Conservation (phyloP, 2,888 invertebrate species). For the Ypsolopha sequella region DNA sequence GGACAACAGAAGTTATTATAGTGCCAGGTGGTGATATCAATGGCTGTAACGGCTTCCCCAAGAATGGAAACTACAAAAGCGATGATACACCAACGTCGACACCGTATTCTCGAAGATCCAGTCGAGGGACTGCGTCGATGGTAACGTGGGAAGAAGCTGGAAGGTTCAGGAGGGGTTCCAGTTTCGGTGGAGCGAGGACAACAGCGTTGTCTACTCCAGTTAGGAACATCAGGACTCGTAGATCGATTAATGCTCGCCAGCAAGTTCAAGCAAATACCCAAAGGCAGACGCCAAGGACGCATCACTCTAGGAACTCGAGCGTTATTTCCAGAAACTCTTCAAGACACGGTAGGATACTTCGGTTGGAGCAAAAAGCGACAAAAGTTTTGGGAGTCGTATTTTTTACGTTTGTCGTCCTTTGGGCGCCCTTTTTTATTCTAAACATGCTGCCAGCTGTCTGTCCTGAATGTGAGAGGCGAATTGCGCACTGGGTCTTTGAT, state of each 20-base stretch:
- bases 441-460: conserved; percentile 90
- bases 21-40: conserved; percentile 67
- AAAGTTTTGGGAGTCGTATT: conserved; percentile 95
- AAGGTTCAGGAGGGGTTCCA: conserved; percentile 76
- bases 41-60: conserved; percentile 46
- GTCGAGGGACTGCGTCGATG: conserved; percentile 79
- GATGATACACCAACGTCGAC: conserved; percentile 44
- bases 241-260: conserved; percentile 38
- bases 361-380: conserved; percentile 95
- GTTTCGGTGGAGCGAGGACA: conserved; percentile 77
- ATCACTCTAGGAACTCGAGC: conserved; percentile 84
- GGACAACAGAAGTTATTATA: conserved; percentile 62
- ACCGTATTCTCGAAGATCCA: conserved; percentile 62
- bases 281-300: conserved; percentile 72
- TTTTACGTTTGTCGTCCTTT: conserved; percentile 93
- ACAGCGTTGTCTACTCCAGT: conserved; percentile 70
- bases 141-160: conserved; percentile 82
- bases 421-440: conserved; percentile 96
- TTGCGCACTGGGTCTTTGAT: conserved; percentile 85
- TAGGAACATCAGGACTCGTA: conserved; percentile 42
- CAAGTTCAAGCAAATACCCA: conserved; percentile 45
- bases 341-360: conserved; percentile 85
- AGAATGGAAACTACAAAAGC: conserved; percentile 40
- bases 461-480: conserved; percentile 80
- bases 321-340: conserved; percentile 86